Base-by-base conservation (phyloP, 2,113 vertebrate genomes). In the Dendropsophus ebraccatus region DNA sequence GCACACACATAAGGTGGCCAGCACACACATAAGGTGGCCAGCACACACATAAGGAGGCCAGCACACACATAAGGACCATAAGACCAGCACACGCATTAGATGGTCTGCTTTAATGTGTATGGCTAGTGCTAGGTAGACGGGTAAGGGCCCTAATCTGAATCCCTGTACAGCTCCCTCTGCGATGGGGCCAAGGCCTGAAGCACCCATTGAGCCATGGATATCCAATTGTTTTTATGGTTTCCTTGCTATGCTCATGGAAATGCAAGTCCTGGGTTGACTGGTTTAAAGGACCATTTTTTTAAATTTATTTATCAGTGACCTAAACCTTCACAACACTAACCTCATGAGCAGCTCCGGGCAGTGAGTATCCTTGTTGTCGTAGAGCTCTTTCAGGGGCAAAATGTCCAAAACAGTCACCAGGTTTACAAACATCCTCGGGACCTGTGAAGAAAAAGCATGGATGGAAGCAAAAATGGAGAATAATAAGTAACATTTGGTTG, bases 361-460 rank as follows among this genome's bases (percentile, higher is more conserved):
- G 8, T 0, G 16, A 67, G 83, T 32, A 0, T 12, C 73, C 0
- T 0, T 0, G 0, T 87, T 81, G 0, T 80, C 0, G 0, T 92
- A 88, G 7, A 96, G 82, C 37, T 93, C 89, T 75, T 92, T 89
- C 14, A 96, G 88, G 1, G 1, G 28, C 13, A 35, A 0, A 2
- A 94, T 88, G 69, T 91, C 2, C 21, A 95, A 3, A 0, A 90
- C 0, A 0, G 87, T 87, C 41, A 94, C 93, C 86, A 95, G 67
- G 82, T 95, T 96, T 87, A 96, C 94, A 87, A 94, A 94, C 0
- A 89, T 58, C 73, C 94, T 91, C 21, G 95, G 95, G 85, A 95
- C 93, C 95, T 96, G 90, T 88, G 67, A 83, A 79, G 69, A 50
- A 37, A 37, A 58, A 37, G 17, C 1, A 79, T 0, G 1, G 14